Conservation (phyloP, 2,113 vertebrate genomes). For the Pelusios castaneus region DNA sequence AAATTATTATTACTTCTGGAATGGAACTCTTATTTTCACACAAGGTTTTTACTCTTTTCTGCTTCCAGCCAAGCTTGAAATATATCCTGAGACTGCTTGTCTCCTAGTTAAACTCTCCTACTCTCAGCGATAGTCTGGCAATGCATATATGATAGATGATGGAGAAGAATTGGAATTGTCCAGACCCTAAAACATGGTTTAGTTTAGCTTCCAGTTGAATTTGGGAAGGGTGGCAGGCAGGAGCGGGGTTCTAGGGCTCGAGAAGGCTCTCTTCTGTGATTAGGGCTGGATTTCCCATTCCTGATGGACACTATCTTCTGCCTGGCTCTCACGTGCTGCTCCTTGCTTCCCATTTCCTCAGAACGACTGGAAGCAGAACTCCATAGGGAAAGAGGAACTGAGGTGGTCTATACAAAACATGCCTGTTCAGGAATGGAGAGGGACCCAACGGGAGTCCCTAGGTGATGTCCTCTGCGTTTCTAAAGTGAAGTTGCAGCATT, state of each 20-base stretch:
- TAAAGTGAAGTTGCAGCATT: constrained; percentile 90
- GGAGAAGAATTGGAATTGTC: not conserved
- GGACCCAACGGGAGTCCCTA: constrained; percentile 82
- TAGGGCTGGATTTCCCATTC: not conserved
- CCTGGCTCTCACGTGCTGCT: not conserved
- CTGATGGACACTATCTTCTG: too few species aligned
- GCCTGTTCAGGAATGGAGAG: constrained; percentile 85
- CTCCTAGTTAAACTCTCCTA: fast-evolving
- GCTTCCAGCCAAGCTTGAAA: not conserved
- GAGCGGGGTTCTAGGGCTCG: not conserved
- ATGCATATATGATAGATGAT: not conserved
- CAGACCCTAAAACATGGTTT: not conserved
- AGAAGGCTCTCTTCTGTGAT: not conserved
- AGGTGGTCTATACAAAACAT: constrained; percentile 85
- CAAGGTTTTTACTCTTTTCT: not conserved
- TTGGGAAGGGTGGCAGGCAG: not conserved
- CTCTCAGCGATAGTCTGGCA: not conserved
- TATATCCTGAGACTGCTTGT: fast-evolving
- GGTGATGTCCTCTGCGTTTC: constrained; percentile 87
- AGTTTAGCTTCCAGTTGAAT: not conserved
- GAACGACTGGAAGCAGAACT: constrained; percentile 36
- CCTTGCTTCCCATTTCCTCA: constrained; percentile 14
- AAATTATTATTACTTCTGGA: not conserved
- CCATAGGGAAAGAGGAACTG: constrained; percentile 77
- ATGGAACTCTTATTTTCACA: not conserved